A percentile compares a stretch with the other conserved stretches of the same genome.
These are phyloP conservation scores for Takifugu flavidus DNA, from an alignment of 2,113 vertebrate species.

Conservation along the genomic window DNA sequence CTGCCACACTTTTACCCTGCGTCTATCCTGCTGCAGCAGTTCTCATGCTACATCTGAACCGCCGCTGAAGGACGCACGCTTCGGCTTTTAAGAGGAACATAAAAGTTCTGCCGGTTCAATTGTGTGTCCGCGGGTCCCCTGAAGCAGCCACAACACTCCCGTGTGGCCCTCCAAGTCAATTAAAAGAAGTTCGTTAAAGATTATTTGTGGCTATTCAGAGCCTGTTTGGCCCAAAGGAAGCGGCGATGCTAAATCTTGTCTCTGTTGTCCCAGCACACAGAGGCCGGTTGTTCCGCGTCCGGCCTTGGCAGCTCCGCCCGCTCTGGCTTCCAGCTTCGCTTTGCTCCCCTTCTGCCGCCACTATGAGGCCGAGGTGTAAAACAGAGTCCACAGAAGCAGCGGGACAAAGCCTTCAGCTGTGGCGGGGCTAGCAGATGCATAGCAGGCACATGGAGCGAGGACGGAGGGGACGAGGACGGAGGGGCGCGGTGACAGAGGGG, in stretches of 20 bases:
- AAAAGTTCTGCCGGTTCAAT: too few relatives aligned
- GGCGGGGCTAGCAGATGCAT: conserved; percentile 30
- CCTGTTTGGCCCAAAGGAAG: conserved; percentile 19
- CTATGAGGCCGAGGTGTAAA: conserved; percentile 51
- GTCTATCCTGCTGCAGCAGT: too few relatives aligned
- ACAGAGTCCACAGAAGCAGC: conserved; percentile 48
- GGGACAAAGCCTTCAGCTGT: conserved; percentile 55
- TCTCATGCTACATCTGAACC: too few relatives aligned
- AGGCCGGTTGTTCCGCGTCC: conserved; percentile 35
- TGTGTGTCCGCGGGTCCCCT: too few relatives aligned
- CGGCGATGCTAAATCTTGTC: conserved; percentile 21
- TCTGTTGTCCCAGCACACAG: conserved; percentile 41
- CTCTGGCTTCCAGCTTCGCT: conserved; percentile 12
- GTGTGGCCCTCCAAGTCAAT: conserved; percentile 14
- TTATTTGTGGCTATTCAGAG: conserved; percentile 28
- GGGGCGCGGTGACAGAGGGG: too few relatives aligned
- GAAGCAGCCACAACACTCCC: not conserved
- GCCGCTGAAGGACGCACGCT: too few relatives aligned
- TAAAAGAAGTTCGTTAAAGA: conserved; percentile 31
- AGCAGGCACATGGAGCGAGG: too few relatives aligned
- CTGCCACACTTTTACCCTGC: too few relatives aligned
- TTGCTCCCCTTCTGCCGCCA: conserved; percentile 26
- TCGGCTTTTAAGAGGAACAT: too few relatives aligned
- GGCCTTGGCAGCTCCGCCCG: conserved; percentile 20
- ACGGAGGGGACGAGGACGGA: too few relatives aligned